phyloP scores from a whole-genome alignment of 2,797 vertebrate species.

The Phoeniculus purpureus region DNA sequence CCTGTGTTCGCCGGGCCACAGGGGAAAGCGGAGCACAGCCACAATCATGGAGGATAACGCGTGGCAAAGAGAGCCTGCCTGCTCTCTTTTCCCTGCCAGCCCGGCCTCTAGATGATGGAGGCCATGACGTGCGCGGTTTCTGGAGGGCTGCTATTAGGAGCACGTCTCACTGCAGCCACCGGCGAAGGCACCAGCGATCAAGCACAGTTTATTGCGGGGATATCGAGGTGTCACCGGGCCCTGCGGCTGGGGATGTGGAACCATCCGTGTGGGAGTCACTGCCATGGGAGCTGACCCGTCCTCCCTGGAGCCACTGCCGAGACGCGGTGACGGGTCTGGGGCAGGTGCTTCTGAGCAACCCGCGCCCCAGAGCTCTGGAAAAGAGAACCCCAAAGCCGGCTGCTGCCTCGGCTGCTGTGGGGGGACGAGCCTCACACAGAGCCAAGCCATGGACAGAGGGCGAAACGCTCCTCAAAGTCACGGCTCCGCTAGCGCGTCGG shows the following conservation, averaged over 20 bases:
- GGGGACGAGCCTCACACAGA: neutral
- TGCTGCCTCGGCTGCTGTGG: neutral
- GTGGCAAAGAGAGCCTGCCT: neutral
- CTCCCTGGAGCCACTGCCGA: neutral
- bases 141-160: neutral
- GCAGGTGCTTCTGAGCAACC: neutral
- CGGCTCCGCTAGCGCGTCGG: accelerated
- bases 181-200: neutral
- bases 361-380: neutral
- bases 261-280: neutral
- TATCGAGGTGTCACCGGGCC: neutral
- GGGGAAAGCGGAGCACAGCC: too few relatives aligned
- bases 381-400: accelerated
- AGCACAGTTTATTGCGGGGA: accelerated
- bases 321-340: too few relatives aligned
- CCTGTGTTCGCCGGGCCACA: neutral
- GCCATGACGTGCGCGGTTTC: accelerated
- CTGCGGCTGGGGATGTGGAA: neutral
- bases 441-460: accelerated
- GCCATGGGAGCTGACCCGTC: too few relatives aligned
- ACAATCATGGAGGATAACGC: accelerated
- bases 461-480: neutral
- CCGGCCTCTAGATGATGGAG: neutral
- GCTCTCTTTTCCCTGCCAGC: neutral
- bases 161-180: neutral